Evolutionary conservation across 2,797 vertebrate species (phyloP).

Genomic region (Otus scops): DNA sequence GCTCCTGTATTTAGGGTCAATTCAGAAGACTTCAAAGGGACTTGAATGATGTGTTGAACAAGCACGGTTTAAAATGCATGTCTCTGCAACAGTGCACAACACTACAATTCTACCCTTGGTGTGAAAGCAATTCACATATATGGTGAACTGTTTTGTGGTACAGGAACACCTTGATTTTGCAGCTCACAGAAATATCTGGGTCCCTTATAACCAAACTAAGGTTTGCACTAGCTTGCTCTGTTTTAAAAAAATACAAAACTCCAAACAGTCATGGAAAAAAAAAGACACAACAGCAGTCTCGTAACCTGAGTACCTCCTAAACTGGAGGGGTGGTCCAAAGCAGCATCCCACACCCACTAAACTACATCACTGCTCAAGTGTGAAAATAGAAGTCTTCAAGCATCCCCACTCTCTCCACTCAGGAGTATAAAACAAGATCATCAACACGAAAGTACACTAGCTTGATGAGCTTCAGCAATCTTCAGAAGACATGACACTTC

Average conservation of each 20-base stretch:
- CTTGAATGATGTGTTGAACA: background rate
- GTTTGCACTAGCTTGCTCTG: background rate
- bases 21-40: background rate
- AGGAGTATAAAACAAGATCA: background rate
- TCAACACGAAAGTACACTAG: background rate
- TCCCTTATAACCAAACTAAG: background rate
- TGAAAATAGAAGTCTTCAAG: background rate
- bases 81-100: background rate
- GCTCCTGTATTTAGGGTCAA: background rate
- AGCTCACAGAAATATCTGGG: background rate
- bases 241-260: background rate
- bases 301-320: background rate
- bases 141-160: too few species aligned
- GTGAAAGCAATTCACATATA: background rate
- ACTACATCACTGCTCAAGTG: background rate
- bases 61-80: background rate
- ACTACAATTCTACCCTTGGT: background rate
- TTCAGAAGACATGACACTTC: background rate
- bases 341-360: background rate
- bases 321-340: fast-evolving
- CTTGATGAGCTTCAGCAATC: fast-evolving
- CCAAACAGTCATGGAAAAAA: background rate
- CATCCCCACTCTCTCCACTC: background rate
- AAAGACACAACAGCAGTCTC: background rate
- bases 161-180: background rate